These are phyloP conservation scores for Cervus canadensis DNA, from an alignment of 2,113 vertebrate species.

Conservation along the genomic window DNA sequence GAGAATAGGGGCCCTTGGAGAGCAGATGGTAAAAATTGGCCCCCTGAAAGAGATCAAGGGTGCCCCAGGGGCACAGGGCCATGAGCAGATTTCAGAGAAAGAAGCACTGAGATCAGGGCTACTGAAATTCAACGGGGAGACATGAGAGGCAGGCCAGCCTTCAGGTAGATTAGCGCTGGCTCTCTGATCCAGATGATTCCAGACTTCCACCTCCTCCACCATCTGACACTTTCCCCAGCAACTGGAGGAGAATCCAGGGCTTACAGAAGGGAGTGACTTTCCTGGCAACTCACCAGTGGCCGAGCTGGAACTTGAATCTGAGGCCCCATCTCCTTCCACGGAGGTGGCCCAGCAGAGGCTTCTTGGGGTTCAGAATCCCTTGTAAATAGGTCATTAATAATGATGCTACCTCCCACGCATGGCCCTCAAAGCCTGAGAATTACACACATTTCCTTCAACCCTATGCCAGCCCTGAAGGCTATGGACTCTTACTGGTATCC, in stretches of 20 bases:
- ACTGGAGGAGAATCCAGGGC: not conserved
- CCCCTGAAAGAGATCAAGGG: not conserved
- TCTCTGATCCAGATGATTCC: not conserved
- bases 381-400: not conserved
- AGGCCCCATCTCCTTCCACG: not conserved
- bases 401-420: accelerated
- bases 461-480: not conserved
- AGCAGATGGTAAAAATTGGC: not conserved
- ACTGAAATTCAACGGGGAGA: not conserved
- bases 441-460: not conserved
- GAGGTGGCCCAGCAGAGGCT: not conserved
- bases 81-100: not conserved
- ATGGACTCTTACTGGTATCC: not conserved
- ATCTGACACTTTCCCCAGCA: not conserved
- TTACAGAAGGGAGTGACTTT: not conserved
- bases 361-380: not conserved
- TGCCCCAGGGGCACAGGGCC: not conserved
- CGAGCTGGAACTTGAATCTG: not conserved
- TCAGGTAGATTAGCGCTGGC: not conserved
- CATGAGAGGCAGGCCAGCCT: not conserved
- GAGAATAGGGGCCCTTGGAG: not conserved
- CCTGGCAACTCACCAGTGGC: not conserved
- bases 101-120: not conserved
- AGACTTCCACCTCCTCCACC: not conserved
- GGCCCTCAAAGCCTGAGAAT: too few relatives aligned